Evolutionary conservation across 30 jellyfish, hydroid and myxozoan genomes (phyloP).

Genomic region (Hydractinia echinata): DNA sequence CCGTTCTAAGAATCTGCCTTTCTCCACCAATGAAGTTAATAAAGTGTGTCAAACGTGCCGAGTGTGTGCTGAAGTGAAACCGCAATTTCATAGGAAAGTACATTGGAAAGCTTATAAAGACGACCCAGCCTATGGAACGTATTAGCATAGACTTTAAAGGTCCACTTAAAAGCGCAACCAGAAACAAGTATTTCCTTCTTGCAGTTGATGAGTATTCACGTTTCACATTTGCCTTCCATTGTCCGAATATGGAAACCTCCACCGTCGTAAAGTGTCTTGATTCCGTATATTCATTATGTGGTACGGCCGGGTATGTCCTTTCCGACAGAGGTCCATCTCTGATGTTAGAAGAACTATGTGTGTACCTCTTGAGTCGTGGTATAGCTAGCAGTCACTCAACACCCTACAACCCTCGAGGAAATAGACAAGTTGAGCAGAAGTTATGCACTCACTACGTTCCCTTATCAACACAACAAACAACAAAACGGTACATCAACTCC

Average conservation of each 20-base stretch:
- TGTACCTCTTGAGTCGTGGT: no score
- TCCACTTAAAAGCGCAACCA: slow-evolving; percentile 8
- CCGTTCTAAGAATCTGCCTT: slow-evolving; percentile 33
- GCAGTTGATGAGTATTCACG: slow-evolving; percentile 7
- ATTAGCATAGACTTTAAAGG: slow-evolving; percentile 10
- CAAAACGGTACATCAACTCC: slow-evolving; percentile 13
- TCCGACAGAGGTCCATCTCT: slow-evolving; percentile 64
- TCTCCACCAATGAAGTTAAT: slow-evolving; percentile 41
- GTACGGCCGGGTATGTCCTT: slow-evolving; percentile 31
- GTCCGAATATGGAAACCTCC: slow-evolving; percentile 13
- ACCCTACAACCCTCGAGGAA: slow-evolving; percentile 28
- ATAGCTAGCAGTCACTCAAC: slow-evolving; percentile 57
- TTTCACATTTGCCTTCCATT: slow-evolving; percentile 4
- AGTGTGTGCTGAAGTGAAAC: slow-evolving; percentile 13
- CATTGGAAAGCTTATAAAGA: neutral
- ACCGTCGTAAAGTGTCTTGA: slow-evolving; percentile 8
- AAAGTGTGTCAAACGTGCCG: slow-evolving; percentile 27
- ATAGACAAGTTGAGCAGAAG: slow-evolving; percentile 60
- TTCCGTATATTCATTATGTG: neutral
- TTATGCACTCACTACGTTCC: slow-evolving; percentile 64
- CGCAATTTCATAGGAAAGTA: no score
- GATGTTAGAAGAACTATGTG: neutral
- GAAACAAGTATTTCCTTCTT: neutral
- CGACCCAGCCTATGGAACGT: slow-evolving; percentile 10
- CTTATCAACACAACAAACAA: slow-evolving; percentile 63